phyloP scores from a whole-genome alignment of 2,113 vertebrate genomes.

The Neomonachus schauinslandi region DNA sequence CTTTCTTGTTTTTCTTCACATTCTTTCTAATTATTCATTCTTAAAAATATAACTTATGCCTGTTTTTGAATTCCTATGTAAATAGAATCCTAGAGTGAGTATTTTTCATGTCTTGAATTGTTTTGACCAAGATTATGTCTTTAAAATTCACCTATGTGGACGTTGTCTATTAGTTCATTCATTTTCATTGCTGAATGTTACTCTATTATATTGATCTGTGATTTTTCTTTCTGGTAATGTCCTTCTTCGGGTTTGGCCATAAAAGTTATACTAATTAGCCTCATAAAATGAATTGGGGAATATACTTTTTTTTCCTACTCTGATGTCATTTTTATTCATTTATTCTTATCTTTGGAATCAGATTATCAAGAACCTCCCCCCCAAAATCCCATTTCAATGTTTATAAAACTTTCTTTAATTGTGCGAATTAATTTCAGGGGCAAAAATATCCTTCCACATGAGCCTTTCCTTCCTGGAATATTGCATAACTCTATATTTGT shows the following conservation, averaged over 20 bases:
- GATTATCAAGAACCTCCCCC: not conserved
- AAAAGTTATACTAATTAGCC: not conserved
- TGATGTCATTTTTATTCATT: conserved; percentile 1
- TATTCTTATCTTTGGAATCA: not conserved
- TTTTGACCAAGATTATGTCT: not conserved
- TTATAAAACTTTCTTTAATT: conserved; percentile 4
- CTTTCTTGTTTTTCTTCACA: not conserved
- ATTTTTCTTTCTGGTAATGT: conserved; percentile 36
- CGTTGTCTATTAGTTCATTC: not conserved
- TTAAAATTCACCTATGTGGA: not conserved
- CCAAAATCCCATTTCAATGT: not conserved
- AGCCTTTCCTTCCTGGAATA: not conserved
- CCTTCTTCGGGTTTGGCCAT: not conserved
- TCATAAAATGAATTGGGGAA: not conserved
- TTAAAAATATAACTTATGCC: conserved; percentile 21
- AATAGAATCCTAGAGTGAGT: not conserved
- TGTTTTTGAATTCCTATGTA: not conserved
- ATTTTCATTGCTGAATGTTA: not conserved
- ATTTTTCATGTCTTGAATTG: not conserved
- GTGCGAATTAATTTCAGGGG: conserved; percentile 16
- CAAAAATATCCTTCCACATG: not conserved
- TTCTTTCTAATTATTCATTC: not conserved
- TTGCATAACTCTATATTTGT: not conserved
- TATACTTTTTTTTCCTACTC: not conserved
- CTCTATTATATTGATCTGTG: not conserved